Conservation (phyloP, 2,888 invertebrate genomes). For the Drosophila leonis region DNA sequence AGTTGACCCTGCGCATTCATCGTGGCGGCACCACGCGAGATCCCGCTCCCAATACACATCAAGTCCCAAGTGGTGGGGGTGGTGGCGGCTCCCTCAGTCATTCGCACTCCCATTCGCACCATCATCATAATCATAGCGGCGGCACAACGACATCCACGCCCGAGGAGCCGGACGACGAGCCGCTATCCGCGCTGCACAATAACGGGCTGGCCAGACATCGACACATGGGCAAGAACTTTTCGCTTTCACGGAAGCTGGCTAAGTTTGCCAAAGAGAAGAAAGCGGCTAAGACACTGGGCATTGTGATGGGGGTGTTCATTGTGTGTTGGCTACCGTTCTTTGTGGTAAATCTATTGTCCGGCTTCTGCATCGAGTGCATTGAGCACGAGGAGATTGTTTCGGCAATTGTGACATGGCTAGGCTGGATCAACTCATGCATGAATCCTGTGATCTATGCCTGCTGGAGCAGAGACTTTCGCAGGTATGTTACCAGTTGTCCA, state of each 20-base stretch:
- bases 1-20: conserved; percentile 96
- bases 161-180: conserved; percentile 89
- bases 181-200: conserved; percentile 91
- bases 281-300: conserved; percentile 98
- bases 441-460: conserved; percentile 99
- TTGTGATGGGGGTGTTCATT: conserved; percentile 98
- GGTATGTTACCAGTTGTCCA: conserved; percentile 87
- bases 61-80: conserved; percentile 82
- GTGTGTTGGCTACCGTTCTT: conserved; percentile 99
- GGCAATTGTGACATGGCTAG: conserved; percentile 96
- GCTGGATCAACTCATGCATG: conserved; percentile 98
- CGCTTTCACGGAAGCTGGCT: conserved; percentile 95
- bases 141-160: conserved; percentile 88
- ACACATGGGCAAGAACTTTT: conserved; percentile 94
- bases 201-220: conserved; percentile 91
- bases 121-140: conserved; percentile 82
- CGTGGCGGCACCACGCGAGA: conserved; percentile 93
- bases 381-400: conserved; percentile 94
- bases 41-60: conserved; percentile 83
- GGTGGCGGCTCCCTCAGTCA: conserved; percentile 81
- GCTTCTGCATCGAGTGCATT: conserved; percentile 95
- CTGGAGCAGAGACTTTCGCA: conserved; percentile 98
- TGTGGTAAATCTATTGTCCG: conserved; percentile 96
- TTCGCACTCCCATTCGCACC: conserved; percentile 82
- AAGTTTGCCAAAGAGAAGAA: conserved; percentile 99